Base-by-base conservation (phyloP, 2,113 vertebrate genomes). In the Zosterops lateralis region DNA sequence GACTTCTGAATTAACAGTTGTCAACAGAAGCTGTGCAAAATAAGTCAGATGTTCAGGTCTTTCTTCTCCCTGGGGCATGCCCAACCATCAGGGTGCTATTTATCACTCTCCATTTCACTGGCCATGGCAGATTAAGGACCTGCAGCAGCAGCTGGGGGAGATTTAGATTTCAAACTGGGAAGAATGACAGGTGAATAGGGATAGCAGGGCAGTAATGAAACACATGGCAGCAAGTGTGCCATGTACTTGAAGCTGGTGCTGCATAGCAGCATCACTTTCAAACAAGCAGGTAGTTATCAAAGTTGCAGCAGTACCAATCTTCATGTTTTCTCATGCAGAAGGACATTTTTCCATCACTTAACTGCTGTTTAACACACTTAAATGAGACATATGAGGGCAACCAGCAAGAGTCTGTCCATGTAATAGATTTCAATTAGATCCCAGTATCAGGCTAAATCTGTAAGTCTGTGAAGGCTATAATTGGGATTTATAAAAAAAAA, bases 91-190 rank as follows among this genome's bases (percentile, higher is more conserved):
- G 21, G 36, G 25, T 51, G 38, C 32, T 83, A 9, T 95, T 82
- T 93, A 61, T 71, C 57, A 36, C 51, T 60, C 61, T 81, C 50
- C 29, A 14, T 47, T 45, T 83, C 64, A 28, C 53, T 56, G 12
- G 26, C 40, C 29, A 16, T 60, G 36, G 12, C 79, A 91, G n/a
- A 91, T 36, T 87, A 80, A 93, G 40, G 22, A 90, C 47, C 13
- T 3, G 1, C 22, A 50, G 67, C 57, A 77, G 54, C 74, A 73
- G 10, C 7, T 31, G 25, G 51, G 36, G 18, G 85, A 70, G 50
- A 61, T 42, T 51, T 48, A 73, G 47, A 28, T 81, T 91, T 92
- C 79, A 87, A 73, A 92, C 74, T 54, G 17, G 47, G 28, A 67
- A 83, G 65, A 88, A 57, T 66, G 76, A 25, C 54, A 87, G 24